These are phyloP conservation scores for Romanomermis culicivorax DNA, from an alignment of 2,888 invertebrate species.

Conservation along the genomic window DNA sequence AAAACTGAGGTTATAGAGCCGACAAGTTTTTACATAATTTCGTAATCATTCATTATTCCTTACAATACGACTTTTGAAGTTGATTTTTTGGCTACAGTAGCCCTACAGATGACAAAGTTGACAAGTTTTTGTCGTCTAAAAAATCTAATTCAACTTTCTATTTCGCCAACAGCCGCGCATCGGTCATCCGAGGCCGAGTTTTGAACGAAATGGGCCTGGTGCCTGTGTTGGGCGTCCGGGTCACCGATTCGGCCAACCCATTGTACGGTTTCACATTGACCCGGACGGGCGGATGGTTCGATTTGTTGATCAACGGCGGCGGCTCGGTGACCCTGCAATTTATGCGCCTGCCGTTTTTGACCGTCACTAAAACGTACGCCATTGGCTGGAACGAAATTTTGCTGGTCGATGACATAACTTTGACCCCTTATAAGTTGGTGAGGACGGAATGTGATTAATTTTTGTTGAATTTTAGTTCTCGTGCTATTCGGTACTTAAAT, in stretches of 20 bases:
- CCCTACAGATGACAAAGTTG: too few species aligned
- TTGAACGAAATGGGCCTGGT: slow-evolving; percentile 65
- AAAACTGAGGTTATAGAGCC: background rate
- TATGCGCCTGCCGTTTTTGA: slow-evolving; percentile 68
- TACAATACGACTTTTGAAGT: slow-evolving; percentile 6
- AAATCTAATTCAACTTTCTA: slow-evolving; percentile 28
- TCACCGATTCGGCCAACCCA: slow-evolving; percentile 77
- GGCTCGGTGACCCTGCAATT: slow-evolving; percentile 89
- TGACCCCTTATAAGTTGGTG: slow-evolving; percentile 38
- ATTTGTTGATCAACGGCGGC: slow-evolving; percentile 92
- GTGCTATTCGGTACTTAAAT: too few species aligned
- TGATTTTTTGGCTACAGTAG: background rate
- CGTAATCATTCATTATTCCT: slow-evolving; percentile 5
- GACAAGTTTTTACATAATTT: background rate
- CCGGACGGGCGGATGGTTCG: slow-evolving; percentile 49
- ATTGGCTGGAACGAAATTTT: slow-evolving; percentile 97
- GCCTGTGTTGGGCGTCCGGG: slow-evolving; percentile 86
- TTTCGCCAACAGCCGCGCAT: slow-evolving; percentile 95
- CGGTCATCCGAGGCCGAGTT: slow-evolving; percentile 93
- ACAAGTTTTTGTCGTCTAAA: too few species aligned
- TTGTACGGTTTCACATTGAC: slow-evolving; percentile 69
- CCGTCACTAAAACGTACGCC: slow-evolving; percentile 55
- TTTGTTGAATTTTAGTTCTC: too few species aligned
- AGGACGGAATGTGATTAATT: too few species aligned
- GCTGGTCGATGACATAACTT: slow-evolving; percentile 46